Evolutionary conservation across 92 coral and sea anemone genomes (phyloP).

Genomic region (Metridium senile): DNA sequence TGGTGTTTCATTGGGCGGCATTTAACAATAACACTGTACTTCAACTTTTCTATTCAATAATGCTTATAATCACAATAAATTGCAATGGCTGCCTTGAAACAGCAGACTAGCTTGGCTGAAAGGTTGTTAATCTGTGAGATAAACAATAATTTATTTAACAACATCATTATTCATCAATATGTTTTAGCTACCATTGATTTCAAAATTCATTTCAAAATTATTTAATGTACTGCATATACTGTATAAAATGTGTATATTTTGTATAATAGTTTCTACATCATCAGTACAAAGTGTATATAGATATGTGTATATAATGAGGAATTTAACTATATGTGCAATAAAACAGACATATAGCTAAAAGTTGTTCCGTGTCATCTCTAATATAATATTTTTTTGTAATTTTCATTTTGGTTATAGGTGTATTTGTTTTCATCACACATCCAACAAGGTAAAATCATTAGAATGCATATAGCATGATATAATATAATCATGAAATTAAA

Average conservation of each 20-base stretch:
- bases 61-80: not conserved
- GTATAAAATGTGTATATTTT: conserved; percentile 22
- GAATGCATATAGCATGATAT: too few relatives aligned
- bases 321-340: not conserved
- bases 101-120: conserved; percentile 14
- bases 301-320: not conserved
- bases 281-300: not conserved
- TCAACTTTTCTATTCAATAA: not conserved
- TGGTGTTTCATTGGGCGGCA: conserved; percentile 15
- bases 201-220: too few relatives aligned
- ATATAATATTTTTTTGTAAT: too few relatives aligned
- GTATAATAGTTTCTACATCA: conserved; percentile 7
- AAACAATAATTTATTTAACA: not conserved
- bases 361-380: too few relatives aligned
- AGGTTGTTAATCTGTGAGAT: conserved; percentile 29
- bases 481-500: too few relatives aligned
- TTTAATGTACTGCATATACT: too few relatives aligned
- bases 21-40: not conserved
- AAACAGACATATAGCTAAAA: too few relatives aligned
- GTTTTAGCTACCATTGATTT: too few relatives aligned
- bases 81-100: conserved; percentile 12
- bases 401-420: too few relatives aligned
- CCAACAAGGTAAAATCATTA: too few relatives aligned
- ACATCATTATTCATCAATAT: too few relatives aligned
- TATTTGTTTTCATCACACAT: too few relatives aligned